phyloP scores from a whole-genome alignment of 2,797 vertebrate species.

The Hippocampus kuda region DNA sequence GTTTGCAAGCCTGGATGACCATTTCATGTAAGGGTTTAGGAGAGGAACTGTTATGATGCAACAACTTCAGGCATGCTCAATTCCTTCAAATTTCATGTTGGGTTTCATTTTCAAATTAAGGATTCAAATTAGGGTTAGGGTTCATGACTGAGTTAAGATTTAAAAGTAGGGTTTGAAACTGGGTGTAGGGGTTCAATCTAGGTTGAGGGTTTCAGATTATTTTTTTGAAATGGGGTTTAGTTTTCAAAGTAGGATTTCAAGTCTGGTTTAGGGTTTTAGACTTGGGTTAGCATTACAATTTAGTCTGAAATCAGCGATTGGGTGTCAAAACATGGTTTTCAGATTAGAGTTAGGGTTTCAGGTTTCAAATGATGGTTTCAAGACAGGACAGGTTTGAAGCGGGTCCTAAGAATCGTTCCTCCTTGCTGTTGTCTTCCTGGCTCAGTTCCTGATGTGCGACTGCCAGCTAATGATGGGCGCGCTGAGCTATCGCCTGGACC shows the following conservation, averaged over 20 bases:
- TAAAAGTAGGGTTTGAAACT: neutral
- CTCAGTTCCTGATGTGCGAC: slow-evolving; percentile 79
- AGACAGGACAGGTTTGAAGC: neutral
- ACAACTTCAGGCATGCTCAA: too few relatives aligned
- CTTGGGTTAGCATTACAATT: too few relatives aligned
- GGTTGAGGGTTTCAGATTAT: neutral
- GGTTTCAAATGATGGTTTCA: neutral
- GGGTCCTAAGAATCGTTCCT: neutral
- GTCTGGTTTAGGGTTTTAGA: neutral
- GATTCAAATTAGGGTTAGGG: too few relatives aligned
- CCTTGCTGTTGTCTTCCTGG: neutral
- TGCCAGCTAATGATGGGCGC: slow-evolving; percentile 77
- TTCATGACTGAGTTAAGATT: neutral
- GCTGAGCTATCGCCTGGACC: slow-evolving; percentile 68
- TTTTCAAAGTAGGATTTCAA: neutral
- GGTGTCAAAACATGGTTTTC: too few relatives aligned
- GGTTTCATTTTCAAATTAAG: too few relatives aligned
- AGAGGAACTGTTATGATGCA: too few relatives aligned
- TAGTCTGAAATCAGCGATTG: too few relatives aligned
- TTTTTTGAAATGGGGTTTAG: neutral
- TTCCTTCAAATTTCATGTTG: too few relatives aligned
- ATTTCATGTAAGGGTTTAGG: neutral
- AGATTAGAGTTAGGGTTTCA: neutral
- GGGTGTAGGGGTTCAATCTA: neutral
- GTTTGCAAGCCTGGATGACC: neutral